Evolutionary conservation across 1,140 invertebrate genomes (phyloP).

Genomic region (Galendromus occidentalis): DNA sequence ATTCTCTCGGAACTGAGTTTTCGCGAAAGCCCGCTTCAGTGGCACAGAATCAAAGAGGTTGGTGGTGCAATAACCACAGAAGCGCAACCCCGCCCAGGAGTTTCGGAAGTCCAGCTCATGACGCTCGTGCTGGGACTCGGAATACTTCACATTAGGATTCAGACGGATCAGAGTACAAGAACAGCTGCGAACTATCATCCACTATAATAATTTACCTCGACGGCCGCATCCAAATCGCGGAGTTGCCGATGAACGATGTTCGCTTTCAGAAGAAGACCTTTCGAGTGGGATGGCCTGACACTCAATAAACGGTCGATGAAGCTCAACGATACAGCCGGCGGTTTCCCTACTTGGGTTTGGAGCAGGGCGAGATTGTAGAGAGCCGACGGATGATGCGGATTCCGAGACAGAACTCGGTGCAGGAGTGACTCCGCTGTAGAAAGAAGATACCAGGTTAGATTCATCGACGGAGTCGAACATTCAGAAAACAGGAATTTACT

Average conservation of each 20-base stretch:
- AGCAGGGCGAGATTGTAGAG: constrained; percentile 8
- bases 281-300: not conserved
- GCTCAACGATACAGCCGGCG: not conserved
- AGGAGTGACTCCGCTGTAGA: not conserved
- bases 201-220: not conserved
- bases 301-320: not conserved
- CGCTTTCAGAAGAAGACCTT: not conserved
- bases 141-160: too few relatives aligned
- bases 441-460: too few relatives aligned
- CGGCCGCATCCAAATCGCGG: not conserved
- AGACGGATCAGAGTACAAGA: too few relatives aligned
- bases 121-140: too few relatives aligned
- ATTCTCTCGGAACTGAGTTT: not conserved
- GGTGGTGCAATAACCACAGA: not conserved
- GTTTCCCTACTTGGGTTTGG: not conserved
- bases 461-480: too few relatives aligned
- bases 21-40: not conserved
- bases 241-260: not conserved
- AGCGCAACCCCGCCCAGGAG: too few relatives aligned
- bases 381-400: not conserved
- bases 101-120: too few relatives aligned
- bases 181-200: too few relatives aligned
- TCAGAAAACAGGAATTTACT: too few relatives aligned
- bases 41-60: not conserved
- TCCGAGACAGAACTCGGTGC: not conserved